Evolutionary conservation across 2,888 invertebrate species (phyloP).

Genomic region (Oithona nana): DNA sequence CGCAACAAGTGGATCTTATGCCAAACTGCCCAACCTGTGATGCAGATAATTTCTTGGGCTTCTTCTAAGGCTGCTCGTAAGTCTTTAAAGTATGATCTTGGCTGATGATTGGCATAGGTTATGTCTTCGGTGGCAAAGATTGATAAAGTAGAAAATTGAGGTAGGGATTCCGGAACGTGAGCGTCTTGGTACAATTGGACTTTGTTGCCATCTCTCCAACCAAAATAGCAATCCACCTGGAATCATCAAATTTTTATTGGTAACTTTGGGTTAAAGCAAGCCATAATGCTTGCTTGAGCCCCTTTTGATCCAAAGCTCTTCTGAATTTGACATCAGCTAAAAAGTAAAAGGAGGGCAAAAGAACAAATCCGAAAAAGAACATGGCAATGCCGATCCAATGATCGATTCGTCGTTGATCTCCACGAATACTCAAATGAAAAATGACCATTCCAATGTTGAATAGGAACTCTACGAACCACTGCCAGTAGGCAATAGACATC

Average conservation of each 20-base stretch:
- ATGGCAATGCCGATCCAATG: not conserved
- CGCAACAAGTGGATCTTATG: slow-evolving; percentile 19
- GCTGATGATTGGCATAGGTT: not conserved
- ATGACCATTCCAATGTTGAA: not conserved
- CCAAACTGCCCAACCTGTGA: slow-evolving; percentile 21
- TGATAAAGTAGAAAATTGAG: no score
- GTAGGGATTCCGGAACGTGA: slow-evolving; percentile 18
- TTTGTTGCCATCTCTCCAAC: slow-evolving; percentile 18
- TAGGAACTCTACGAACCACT: not conserved
- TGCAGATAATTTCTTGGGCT: slow-evolving; percentile 20
- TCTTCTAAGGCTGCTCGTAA: slow-evolving; percentile 19
- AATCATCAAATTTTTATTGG: not conserved
- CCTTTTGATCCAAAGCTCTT: not conserved
- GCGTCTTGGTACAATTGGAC: slow-evolving; percentile 21
- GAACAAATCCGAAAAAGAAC: not conserved
- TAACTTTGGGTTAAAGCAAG: not conserved
- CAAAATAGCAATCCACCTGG: no score
- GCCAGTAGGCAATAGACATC: not conserved
- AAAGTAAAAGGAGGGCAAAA: not conserved
- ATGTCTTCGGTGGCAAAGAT: no score
- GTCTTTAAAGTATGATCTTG: slow-evolving; percentile 19
- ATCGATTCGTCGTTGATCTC: not conserved
- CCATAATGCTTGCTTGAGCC: not conserved
- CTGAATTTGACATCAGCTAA: not conserved
- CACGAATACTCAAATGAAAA: not conserved